Base-by-base conservation (phyloP, 2,797 vertebrate genomes). In the Mormyrus proboscirostris region DNA sequence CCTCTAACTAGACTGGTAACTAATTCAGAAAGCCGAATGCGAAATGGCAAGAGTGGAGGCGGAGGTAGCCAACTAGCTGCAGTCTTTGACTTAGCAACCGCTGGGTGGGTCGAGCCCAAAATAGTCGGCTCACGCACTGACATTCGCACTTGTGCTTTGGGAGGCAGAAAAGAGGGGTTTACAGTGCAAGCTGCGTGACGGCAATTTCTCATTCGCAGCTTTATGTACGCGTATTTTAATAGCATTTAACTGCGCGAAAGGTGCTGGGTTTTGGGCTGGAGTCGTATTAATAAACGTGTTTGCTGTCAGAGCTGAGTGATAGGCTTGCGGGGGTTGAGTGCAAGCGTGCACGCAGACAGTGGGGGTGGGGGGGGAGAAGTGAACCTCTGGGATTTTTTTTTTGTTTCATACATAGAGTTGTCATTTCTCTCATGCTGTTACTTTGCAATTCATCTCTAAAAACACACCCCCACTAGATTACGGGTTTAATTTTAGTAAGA, bases 31-130 rank as follows among this genome's bases (percentile, higher is more conserved):
- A 12, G n/a, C 41, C 6, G 14, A 44, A n/a, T 51, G 29, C 14
- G 2, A 29, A 73, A 79, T 51, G 33, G 16, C 16, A 79, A 85
- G 29, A 55, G 65, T 38, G 62, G 76, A 49, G 41, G 44, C 57
- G 55, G 44, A n/a, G 44, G 9, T 51, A 25, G 25, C 73, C 49
- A 1, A 29, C 47, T 87, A 47, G 55, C 69, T 82, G 55, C 86
- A 50, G 65, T 12, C 29, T 49, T 59, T 47, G 50, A 59, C 88
- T 90, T 88, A 86, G 89, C 83, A 88, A 88, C 88, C 86, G 82
- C 59, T 55, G 79, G 88, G 90, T 76, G 90, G 90, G 90, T 86
- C 88, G 22, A 57, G 82, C 90, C 88, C 50, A 89, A 90, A 90
- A 90, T 88, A 90, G 88, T 59, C 88, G 55, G 88, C 49, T 73